Evolutionary conservation across 2,888 invertebrate genomes (phyloP).

Genomic region (Aphidius colemani): DNA sequence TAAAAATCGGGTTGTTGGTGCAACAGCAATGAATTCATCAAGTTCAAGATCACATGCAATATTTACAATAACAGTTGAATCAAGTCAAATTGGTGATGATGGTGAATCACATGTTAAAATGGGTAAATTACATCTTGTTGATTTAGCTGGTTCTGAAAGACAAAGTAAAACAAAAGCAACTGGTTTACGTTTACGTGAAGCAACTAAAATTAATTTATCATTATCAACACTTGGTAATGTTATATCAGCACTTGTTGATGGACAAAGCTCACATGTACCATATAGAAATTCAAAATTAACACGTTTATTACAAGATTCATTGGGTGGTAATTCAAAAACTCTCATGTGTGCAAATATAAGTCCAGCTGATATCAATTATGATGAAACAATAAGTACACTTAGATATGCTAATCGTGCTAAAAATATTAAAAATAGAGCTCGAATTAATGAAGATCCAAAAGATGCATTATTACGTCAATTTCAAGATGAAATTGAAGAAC

Average conservation of each 20-base stretch:
- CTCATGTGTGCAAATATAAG: constrained; percentile 97
- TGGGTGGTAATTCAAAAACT: constrained; percentile 96
- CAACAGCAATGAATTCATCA: constrained; percentile 97
- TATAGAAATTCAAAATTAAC: constrained; percentile 98
- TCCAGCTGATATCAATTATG: constrained; percentile 95
- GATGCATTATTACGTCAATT: constrained; percentile 94
- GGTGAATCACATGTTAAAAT: constrained; percentile 88
- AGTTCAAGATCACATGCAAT: constrained; percentile 98
- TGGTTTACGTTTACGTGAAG: constrained; percentile 91
- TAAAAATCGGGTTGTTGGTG: constrained; percentile 87
- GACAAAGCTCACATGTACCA: constrained; percentile 95
- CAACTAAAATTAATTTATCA: constrained; percentile 97
- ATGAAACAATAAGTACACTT: constrained; percentile 95
- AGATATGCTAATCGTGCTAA: constrained; percentile 97
- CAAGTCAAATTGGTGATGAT: constrained; percentile 81
- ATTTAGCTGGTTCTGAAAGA: constrained; percentile 96
- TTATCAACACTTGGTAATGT: constrained; percentile 97
- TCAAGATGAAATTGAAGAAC: constrained; percentile 93
- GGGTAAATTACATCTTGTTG: constrained; percentile 97
- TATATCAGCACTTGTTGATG: constrained; percentile 96
- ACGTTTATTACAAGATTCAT: constrained; percentile 89
- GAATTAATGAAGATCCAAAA: constrained; percentile 96
- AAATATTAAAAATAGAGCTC: constrained; percentile 94
- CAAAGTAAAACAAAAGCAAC: constrained; percentile 96
- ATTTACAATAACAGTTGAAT: constrained; percentile 97